Evolutionary conservation across 53 echinoderm and acorn worm genomes (phyloP).

Genomic region (Holothuria scabra): DNA sequence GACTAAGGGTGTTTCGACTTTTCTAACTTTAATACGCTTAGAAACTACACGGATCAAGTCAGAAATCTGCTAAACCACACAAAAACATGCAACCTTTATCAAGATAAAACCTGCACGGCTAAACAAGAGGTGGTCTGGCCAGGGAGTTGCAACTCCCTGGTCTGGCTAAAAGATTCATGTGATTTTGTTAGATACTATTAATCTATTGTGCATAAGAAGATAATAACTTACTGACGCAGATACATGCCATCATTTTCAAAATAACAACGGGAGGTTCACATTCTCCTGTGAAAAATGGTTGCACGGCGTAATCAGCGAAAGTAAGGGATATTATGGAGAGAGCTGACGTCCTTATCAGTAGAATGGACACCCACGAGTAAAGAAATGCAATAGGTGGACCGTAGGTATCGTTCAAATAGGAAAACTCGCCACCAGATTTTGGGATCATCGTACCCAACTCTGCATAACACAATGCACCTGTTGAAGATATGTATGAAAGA

Average conservation of each 20-base stretch:
- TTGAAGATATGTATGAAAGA: too few species aligned
- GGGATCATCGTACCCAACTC: constrained; percentile 88
- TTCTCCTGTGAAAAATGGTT: constrained; percentile 65
- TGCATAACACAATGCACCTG: constrained; percentile 82
- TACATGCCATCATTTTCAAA: constrained; percentile 66
- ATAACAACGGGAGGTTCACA: constrained; percentile 64
- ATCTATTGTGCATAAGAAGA: too few species aligned
- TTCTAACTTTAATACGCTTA: too few species aligned
- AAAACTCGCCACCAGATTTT: constrained; percentile 85
- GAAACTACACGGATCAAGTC: too few species aligned
- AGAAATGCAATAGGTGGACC: constrained; percentile 75
- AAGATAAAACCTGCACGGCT: too few species aligned
- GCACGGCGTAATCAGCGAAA: constrained; percentile 81
- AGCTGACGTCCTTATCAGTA: constrained; percentile 74
- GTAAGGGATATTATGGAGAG: constrained; percentile 71
- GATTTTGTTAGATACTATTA: too few species aligned
- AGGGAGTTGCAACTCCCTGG: too few species aligned
- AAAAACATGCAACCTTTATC: too few species aligned
- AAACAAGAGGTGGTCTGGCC: too few species aligned
- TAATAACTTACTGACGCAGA: constrained; percentile 78
- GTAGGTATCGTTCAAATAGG: constrained; percentile 69
- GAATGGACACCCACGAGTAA: constrained; percentile 73
- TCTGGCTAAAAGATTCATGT: too few species aligned
- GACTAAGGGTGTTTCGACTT: too few species aligned
- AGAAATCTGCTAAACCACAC: too few species aligned